These are phyloP conservation scores for Archilochus colubris DNA, from an alignment of 2,113 vertebrate species.

Conservation along the genomic window DNA sequence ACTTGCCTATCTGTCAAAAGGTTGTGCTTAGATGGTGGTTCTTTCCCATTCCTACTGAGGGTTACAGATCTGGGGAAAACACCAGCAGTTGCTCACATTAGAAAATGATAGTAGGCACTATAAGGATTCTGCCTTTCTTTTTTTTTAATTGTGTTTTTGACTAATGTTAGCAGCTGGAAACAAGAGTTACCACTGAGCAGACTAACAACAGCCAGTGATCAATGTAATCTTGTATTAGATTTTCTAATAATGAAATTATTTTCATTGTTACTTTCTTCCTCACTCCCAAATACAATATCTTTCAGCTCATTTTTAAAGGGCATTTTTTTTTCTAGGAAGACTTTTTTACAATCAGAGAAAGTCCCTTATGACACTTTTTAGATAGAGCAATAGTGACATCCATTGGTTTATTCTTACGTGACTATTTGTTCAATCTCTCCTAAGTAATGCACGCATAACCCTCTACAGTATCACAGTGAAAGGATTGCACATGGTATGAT, in stretches of 20 bases:
- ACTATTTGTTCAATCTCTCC: slow-evolving; percentile 12
- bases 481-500: slow-evolving; percentile 39
- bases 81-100: background rate
- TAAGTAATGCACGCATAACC: background rate
- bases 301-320: background rate
- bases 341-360: slow-evolving; percentile 64
- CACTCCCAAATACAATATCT: background rate
- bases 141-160: background rate
- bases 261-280: background rate
- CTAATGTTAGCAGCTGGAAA: background rate
- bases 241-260: background rate
- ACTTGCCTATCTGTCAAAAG: background rate
- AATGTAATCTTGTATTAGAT: background rate
- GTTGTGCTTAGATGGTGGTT: background rate
- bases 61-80: background rate
- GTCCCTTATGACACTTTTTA: background rate
- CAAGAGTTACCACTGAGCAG: background rate
- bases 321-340: background rate
- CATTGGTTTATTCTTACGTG: slow-evolving; percentile 73
- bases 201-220: background rate
- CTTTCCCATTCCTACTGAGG: background rate
- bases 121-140: background rate
- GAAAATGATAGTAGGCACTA: background rate
- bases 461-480: background rate
- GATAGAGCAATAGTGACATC: slow-evolving; percentile 81